Conservation (phyloP, 1,140 invertebrate genomes). For the Penaeus chinensis region DNA sequence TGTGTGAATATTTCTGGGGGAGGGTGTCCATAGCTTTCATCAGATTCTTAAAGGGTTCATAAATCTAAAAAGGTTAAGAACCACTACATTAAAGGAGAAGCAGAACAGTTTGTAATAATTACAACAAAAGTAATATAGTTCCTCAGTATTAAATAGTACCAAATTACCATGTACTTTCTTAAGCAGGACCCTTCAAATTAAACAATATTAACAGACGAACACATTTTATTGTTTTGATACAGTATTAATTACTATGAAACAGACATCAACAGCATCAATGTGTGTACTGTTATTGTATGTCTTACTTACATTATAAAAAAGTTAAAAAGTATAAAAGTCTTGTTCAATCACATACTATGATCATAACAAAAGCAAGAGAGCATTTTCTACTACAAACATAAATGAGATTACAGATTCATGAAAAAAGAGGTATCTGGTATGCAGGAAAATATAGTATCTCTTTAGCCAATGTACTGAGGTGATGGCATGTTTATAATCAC, state of each 20-base stretch:
- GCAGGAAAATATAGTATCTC: constrained; percentile 17
- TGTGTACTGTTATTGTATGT: constrained; percentile 40
- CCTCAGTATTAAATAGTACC: too few relatives aligned
- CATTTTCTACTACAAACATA: constrained; percentile 35
- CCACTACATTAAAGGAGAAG: too few relatives aligned
- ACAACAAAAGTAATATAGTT: too few relatives aligned
- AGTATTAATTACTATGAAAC: constrained; percentile 55
- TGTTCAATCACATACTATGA: constrained; percentile 47
- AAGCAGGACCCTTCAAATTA: not conserved
- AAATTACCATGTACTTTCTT: too few relatives aligned
- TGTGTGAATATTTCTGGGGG: too few relatives aligned
- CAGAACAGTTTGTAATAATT: too few relatives aligned
- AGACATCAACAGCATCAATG: constrained; percentile 46
- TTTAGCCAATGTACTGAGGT: not conserved
- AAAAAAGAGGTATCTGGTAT: constrained; percentile 44
- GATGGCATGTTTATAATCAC: constrained; percentile 9
- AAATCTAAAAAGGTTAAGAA: too few relatives aligned
- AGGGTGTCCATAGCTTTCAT: too few relatives aligned
- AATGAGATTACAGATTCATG: constrained; percentile 19
- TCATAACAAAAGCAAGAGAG: constrained; percentile 50
- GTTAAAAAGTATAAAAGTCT: constrained; percentile 57
- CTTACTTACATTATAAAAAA: constrained; percentile 55
- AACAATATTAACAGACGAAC: constrained; percentile 47
- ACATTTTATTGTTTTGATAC: constrained; percentile 46
- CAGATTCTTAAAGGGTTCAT: too few relatives aligned